These are phyloP conservation scores for Muscina levida DNA, from an alignment of 2,888 invertebrate species.

Conservation along the genomic window DNA sequence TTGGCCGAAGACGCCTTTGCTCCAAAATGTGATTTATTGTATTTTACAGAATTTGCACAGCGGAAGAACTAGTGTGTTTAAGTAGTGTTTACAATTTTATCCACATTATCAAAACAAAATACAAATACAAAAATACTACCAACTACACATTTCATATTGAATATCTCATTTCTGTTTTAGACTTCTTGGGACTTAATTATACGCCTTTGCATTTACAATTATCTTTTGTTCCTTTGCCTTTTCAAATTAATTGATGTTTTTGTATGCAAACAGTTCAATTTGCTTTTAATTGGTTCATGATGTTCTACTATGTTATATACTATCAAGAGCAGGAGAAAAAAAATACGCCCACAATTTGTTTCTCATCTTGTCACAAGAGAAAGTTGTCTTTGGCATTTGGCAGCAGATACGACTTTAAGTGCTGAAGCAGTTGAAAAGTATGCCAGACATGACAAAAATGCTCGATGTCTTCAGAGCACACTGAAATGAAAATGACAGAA, in stretches of 20 bases:
- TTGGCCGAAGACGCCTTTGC: too few relatives aligned
- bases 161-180: neutral
- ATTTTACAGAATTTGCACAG: too few relatives aligned
- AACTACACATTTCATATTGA: neutral
- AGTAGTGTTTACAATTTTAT: too few relatives aligned
- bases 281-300: slow-evolving; percentile 23
- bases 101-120: too few relatives aligned
- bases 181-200: too few relatives aligned
- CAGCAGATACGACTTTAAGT: neutral
- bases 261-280: slow-evolving; percentile 18
- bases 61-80: too few relatives aligned
- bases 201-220: too few relatives aligned
- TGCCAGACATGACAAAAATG: neutral
- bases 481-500: neutral
- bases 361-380: neutral
- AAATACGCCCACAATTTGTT: too few relatives aligned
- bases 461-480: neutral
- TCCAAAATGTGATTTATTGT: too few relatives aligned
- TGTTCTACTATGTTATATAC: too few relatives aligned
- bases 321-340: too few relatives aligned
- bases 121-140: too few relatives aligned
- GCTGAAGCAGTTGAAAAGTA: neutral
- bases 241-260: slow-evolving; percentile 19
- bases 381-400: slow-evolving; percentile 2
- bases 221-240: neutral